A percentile compares a stretch with the other conserved stretches of the same genome.
These are phyloP conservation scores for Diceros bicornis DNA, from an alignment of 2,797 vertebrate species.

Conservation along the genomic window DNA sequence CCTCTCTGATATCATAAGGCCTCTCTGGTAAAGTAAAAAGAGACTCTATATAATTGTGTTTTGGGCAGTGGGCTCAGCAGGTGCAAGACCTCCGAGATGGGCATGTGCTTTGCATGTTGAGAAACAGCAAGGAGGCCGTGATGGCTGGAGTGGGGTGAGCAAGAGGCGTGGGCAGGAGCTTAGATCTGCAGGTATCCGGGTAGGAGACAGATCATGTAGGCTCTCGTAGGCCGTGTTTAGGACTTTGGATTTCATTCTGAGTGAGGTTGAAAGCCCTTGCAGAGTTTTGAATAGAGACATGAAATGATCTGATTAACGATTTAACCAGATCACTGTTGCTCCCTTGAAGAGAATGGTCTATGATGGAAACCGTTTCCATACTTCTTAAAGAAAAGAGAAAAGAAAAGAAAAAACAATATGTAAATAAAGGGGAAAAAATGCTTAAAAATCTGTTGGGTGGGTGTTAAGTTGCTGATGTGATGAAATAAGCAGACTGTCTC, in stretches of 20 bases:
- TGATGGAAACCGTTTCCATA: neutral
- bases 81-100: neutral
- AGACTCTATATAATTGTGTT: neutral
- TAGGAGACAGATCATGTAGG: neutral
- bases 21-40: neutral
- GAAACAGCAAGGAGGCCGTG: neutral
- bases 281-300: neutral
- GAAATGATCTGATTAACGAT: neutral
- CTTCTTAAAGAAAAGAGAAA: neutral
- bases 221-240: neutral
- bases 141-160: neutral
- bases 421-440: neutral
- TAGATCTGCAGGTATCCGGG: neutral
- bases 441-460: neutral
- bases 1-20: too few relatives aligned
- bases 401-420: neutral
- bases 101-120: neutral
- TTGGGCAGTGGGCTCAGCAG: neutral
- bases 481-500: neutral
- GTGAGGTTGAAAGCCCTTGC: neutral
- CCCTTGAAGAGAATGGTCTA: neutral
- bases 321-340: neutral
- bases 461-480: neutral
- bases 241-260: neutral
- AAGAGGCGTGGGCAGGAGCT: neutral